Evolutionary conservation across 35 echinoderm and acorn worm genomes (phyloP).

Genomic region (Apostichopus japonicus): DNA sequence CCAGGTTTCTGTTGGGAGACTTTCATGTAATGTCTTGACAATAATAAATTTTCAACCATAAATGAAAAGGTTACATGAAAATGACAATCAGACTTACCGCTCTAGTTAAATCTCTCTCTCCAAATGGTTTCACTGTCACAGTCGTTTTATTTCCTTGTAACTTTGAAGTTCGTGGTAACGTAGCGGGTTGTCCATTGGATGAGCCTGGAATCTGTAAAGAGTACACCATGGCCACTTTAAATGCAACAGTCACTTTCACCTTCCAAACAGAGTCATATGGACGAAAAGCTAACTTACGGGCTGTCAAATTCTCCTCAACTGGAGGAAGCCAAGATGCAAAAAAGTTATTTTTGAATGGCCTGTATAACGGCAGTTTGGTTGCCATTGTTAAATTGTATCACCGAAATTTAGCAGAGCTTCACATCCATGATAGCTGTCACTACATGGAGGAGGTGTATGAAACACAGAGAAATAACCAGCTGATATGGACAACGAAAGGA

Average conservation of each 20-base stretch:
- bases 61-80: too few relatives aligned
- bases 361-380: slow-evolving; percentile 23
- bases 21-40: too few relatives aligned
- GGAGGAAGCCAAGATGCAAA: slow-evolving; percentile 55
- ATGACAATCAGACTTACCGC: slow-evolving; percentile 14
- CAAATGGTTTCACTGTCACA: slow-evolving; percentile 48
- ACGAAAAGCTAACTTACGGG: slow-evolving; percentile 32
- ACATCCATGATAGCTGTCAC: too few relatives aligned
- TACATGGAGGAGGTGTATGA: too few relatives aligned
- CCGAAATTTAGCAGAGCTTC: background rate
- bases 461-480: too few relatives aligned
- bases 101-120: slow-evolving; percentile 38
- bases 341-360: slow-evolving; percentile 47
- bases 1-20: too few relatives aligned
- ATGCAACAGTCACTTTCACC: slow-evolving; percentile 46
- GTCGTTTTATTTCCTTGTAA: slow-evolving; percentile 29
- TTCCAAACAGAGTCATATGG: slow-evolving; percentile 54
- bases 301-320: background rate
- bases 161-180: slow-evolving; percentile 38
- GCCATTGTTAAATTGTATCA: slow-evolving; percentile 36
- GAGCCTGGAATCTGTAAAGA: slow-evolving; percentile 50
- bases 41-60: too few relatives aligned
- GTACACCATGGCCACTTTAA: slow-evolving; percentile 50
- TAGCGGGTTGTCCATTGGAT: slow-evolving; percentile 20
- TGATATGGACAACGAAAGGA: too few relatives aligned